Conservation (phyloP, 2,797 vertebrate species). For the Notamacropus eugenii region DNA sequence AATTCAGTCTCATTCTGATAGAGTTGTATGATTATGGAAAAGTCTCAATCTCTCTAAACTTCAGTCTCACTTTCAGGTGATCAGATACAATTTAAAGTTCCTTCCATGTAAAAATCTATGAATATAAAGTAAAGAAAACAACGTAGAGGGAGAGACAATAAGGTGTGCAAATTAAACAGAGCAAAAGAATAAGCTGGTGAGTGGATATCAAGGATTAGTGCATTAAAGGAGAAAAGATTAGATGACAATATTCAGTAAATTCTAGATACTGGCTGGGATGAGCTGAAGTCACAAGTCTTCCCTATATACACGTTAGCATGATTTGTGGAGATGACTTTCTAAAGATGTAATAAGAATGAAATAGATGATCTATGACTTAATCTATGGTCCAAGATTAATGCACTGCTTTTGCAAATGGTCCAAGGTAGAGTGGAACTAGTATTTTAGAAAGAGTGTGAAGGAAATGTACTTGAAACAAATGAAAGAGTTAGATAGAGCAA, state of each 20-base stretch:
- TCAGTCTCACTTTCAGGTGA: neutral
- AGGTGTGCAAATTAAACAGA: neutral
- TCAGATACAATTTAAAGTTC: neutral
- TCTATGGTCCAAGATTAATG: neutral
- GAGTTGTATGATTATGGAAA: neutral
- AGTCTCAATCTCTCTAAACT: neutral
- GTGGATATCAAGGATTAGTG: neutral
- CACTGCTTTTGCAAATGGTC: neutral
- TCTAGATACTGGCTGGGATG: neutral
- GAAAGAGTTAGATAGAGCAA: neutral
- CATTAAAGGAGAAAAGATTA: neutral
- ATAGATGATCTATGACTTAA: neutral
- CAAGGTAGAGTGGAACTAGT: neutral
- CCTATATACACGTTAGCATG: neutral
- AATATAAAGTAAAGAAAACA: neutral
- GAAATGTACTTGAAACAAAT: neutral
- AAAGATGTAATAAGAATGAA: neutral
- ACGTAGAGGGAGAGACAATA: neutral
- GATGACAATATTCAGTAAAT: neutral
- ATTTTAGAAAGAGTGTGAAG: neutral
- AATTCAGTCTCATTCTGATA: neutral
- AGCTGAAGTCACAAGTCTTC: neutral
- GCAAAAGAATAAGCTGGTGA: neutral
- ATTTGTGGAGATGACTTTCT: neutral
- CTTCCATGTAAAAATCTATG: neutral